Evolutionary conservation across 2,888 invertebrate species (phyloP).

Genomic region (Iselma pallidipennis): DNA sequence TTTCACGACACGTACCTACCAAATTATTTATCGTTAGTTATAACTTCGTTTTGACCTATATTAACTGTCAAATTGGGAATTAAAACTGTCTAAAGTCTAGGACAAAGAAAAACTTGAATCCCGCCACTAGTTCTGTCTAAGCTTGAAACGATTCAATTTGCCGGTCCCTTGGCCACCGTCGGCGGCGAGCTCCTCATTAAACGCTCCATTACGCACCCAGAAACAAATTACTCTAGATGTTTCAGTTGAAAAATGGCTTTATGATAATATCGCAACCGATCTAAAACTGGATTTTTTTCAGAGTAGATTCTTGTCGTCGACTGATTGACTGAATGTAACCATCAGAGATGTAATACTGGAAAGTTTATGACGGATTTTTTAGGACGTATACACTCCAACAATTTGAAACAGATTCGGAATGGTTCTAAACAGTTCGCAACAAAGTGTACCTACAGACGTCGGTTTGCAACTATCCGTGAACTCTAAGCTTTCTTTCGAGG

Average conservation of each 20-base stretch:
- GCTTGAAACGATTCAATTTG: conserved; percentile 56
- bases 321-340: neutral
- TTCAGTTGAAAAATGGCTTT: conserved; percentile 50
- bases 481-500: too few relatives aligned
- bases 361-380: neutral
- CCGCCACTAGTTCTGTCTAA: conserved; percentile 36
- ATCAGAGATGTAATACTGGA: neutral
- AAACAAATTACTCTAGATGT: conserved; percentile 57
- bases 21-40: neutral
- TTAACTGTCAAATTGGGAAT: neutral
- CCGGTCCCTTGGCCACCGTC: conserved; percentile 56
- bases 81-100: neutral
- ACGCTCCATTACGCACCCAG: conserved; percentile 58
- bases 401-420: too few relatives aligned
- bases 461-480: too few relatives aligned
- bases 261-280: conserved; percentile 46
- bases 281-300: neutral
- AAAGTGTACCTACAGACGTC: too few relatives aligned
- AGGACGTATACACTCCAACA: too few relatives aligned
- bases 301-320: neutral
- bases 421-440: too few relatives aligned
- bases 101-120: conserved; percentile 7
- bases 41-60: too few relatives aligned
- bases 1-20: neutral
- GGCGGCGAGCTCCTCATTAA: conserved; percentile 57